A percentile compares a stretch with the other conserved stretches of the same genome.
These are phyloP conservation scores for Paradisaea rubra DNA, from an alignment of 2,113 vertebrate species.

Conservation along the genomic window DNA sequence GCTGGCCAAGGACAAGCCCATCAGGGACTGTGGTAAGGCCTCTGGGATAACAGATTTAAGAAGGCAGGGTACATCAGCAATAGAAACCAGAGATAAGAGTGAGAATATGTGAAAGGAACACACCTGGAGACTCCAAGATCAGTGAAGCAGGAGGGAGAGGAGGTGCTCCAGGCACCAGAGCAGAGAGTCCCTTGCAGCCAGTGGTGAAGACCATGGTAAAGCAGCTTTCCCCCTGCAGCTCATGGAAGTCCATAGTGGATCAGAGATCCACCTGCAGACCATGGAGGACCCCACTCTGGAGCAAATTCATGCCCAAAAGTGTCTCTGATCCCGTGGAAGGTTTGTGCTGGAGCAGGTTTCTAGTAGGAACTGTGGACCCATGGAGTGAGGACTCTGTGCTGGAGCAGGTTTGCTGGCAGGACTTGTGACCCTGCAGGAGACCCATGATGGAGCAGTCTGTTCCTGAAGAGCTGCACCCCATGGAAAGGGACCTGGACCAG, in stretches of 20 bases:
- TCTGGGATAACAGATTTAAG: neutral
- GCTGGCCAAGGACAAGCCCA: neutral
- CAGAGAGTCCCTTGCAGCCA: neutral
- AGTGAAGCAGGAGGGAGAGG: neutral
- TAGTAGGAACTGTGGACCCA: neutral
- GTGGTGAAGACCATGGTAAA: too few species aligned
- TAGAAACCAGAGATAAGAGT: neutral
- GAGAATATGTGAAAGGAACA: neutral
- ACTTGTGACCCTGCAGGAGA: neutral
- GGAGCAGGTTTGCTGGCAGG: neutral
- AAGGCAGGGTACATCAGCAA: neutral
- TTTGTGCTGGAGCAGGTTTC: neutral
- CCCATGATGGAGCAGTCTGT: neutral
- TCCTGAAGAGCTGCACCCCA: neutral
- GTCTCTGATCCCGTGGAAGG: rapidly evolving
- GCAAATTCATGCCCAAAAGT: neutral
- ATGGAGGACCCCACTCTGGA: rapidly evolving
- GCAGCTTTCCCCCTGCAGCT: neutral
- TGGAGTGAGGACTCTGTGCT: neutral
- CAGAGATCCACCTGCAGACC: neutral
- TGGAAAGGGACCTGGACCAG: neutral
- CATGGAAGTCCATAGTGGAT: neutral
- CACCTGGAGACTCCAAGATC: neutral
- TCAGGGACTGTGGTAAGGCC: neutral
- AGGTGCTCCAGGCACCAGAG: neutral